Percentiles rank a stretch among this genome's conserved stretches.
Evolutionary conservation across 2,113 vertebrate species (phyloP).

Genomic region (Microtus richardsoni): DNA sequence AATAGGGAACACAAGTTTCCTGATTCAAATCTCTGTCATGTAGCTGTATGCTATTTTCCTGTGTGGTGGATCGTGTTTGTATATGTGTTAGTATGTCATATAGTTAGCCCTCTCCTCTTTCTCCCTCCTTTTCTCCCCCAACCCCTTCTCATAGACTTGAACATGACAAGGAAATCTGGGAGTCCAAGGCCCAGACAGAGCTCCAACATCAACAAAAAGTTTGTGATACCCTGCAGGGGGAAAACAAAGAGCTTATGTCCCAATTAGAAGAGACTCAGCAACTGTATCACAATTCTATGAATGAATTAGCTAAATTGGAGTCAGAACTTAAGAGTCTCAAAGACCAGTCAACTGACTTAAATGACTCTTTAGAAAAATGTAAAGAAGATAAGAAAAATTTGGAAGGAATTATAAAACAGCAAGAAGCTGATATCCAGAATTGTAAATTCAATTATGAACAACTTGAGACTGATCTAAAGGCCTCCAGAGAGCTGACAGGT

Average conservation of each 20-base stretch:
- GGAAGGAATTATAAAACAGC: constrained; percentile 84
- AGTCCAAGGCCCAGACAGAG: constrained; percentile 85
- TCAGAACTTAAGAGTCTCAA: constrained; percentile 86
- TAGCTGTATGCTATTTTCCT: neutral
- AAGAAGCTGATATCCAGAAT: constrained; percentile 90
- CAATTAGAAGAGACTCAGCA: constrained; percentile 83
- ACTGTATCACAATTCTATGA: constrained; percentile 81
- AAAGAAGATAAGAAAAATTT: constrained; percentile 85
- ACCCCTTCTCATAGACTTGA: constrained; percentile 87
- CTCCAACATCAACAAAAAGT: constrained; percentile 83
- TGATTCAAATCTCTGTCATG: constrained; percentile 21
- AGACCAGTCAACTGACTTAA: constrained; percentile 86
- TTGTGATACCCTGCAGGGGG: constrained; percentile 86
- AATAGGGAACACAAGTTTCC: constrained; percentile 46
- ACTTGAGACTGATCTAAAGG: constrained; percentile 92
- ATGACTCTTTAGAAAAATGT: constrained; percentile 87
- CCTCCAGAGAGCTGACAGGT: constrained; percentile 90
- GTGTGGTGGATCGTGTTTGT: neutral
- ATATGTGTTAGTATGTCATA: neutral
- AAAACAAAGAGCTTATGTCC: constrained; percentile 84
- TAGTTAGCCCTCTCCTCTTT: constrained; percentile 1
- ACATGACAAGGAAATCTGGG: constrained; percentile 85
- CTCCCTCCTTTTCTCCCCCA: neutral
- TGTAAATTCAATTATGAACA: constrained; percentile 91
- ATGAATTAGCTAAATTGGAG: constrained; percentile 84